Percentiles rank a stretch among this genome's conserved stretches.
phyloP scores from a whole-genome alignment of 2,113 vertebrate genomes.

The Pantherophis guttatus region DNA sequence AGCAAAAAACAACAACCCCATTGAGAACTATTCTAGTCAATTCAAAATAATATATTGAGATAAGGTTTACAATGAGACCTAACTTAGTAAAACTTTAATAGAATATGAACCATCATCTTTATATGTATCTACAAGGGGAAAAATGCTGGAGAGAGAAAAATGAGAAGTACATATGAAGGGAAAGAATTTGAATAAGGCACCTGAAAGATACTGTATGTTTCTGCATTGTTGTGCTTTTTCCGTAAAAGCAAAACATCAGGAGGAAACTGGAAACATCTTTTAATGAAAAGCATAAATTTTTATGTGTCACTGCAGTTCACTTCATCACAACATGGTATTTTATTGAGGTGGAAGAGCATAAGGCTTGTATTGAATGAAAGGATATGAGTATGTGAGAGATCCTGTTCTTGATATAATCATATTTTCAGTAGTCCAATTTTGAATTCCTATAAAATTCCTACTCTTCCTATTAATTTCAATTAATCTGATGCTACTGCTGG shows the following conservation, averaged over 20 bases:
- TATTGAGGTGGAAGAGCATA: constrained; percentile 3
- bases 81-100: not conserved
- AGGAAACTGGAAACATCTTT: constrained; percentile 30
- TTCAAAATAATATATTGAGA: not conserved
- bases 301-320: not conserved
- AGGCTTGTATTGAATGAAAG: not conserved
- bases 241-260: constrained; percentile 36
- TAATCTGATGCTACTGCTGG: constrained; percentile 26
- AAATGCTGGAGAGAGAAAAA: not conserved
- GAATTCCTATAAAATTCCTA: constrained; percentile 25
- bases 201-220: not conserved
- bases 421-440: not conserved
- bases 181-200: not conserved
- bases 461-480: not conserved
- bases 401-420: not conserved
- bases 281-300: not conserved
- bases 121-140: not conserved
- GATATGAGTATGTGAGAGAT: not conserved
- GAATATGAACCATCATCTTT: not conserved
- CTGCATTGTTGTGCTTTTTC: constrained; percentile 3
- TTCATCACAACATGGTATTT: constrained; percentile 14
- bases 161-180: not conserved
- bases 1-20: not conserved
- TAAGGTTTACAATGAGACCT: not conserved
- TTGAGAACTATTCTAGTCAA: not conserved